Evolutionary conservation across 2,888 invertebrate species (phyloP), one percentile per base, ranked within the genome.

Genomic region (Andrena bicolor): DNA sequence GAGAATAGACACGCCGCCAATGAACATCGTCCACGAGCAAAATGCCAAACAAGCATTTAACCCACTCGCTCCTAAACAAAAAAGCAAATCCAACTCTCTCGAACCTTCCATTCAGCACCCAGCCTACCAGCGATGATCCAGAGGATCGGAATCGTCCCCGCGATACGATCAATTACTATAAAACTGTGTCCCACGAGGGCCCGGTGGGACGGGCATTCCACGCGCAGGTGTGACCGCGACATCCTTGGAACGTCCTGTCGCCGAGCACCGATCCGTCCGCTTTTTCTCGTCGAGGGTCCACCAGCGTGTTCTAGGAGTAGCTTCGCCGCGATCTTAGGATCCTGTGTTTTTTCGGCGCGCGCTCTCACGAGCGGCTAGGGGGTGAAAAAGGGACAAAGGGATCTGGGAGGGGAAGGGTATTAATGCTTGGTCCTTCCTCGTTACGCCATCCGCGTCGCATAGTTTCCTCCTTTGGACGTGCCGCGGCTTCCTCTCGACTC

Each of bases 371-470:
- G 83, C 86, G 85, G 2, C 56, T 10, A 56, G 20, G 71, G 56
- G 72, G 79, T 56, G 41, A 78, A 58, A 72, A 75, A 61, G 53
- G 69, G 71, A 10, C 13, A 41, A 10, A 20, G 16, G 23, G 53
- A 69, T 82, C 81, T 76, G 81, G 68, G 74, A 48, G 60, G 30
- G 41, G 76, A 64, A 35, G 74, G 80, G 90, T 91, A 92, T 92
- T 92, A 91, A 91, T 92, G 91, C 89, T 86, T 79, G 89, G 88
- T 83, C 88, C 90, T 89, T 88, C 92, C 91, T 93, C 91, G 93
- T 93, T 93, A 93, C 93, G 91, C 93, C 92, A 92, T 92, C 90
- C 91, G 88, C 80, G 88, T 88, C 89, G 92, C 92, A 92, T 92
- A 93, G 90, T 90, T 93, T 91, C 66, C 90, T 89, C 86, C 89